Evolutionary conservation across 2,888 invertebrate genomes (phyloP).

Genomic region (Onthophagus sagittarius): DNA sequence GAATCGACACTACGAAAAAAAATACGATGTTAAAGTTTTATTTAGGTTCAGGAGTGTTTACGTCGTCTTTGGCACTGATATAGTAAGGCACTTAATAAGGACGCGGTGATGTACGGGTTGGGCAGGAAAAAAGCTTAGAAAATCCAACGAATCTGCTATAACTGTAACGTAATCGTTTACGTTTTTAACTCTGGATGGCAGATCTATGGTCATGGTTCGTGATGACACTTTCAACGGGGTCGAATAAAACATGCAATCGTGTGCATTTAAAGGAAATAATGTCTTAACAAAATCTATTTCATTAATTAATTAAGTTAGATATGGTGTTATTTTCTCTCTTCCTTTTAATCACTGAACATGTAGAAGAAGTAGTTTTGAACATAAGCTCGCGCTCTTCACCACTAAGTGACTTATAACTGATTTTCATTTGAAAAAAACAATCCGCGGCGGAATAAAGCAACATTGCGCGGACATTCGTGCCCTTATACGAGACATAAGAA

Average conservation of each 20-base stretch:
- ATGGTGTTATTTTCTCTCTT: too few relatives aligned
- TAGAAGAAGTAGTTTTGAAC: background rate
- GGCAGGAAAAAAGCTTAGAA: background rate
- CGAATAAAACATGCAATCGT: background rate
- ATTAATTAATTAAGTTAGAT: too few relatives aligned
- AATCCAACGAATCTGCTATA: background rate
- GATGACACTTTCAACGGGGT: background rate
- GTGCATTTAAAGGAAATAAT: background rate
- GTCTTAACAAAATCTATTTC: background rate
- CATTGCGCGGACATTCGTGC: background rate
- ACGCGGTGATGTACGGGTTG: background rate
- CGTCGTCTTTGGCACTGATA: background rate
- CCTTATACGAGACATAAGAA: background rate
- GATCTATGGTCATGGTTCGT: background rate
- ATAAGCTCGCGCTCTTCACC: background rate
- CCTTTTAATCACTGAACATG: too few relatives aligned
- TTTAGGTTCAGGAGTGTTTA: background rate
- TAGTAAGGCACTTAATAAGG: background rate
- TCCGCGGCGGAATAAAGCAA: constrained; percentile 5
- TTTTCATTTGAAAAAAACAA: constrained; percentile 5
- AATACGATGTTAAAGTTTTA: background rate
- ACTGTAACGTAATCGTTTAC: background rate
- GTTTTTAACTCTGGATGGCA: background rate
- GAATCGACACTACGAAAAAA: background rate
- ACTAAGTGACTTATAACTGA: constrained; percentile 13